A percentile compares a stretch with the other conserved stretches of the same genome.
These are phyloP conservation scores for Allacma fusca DNA, from an alignment of 2,888 invertebrate species.

Conservation along the genomic window DNA sequence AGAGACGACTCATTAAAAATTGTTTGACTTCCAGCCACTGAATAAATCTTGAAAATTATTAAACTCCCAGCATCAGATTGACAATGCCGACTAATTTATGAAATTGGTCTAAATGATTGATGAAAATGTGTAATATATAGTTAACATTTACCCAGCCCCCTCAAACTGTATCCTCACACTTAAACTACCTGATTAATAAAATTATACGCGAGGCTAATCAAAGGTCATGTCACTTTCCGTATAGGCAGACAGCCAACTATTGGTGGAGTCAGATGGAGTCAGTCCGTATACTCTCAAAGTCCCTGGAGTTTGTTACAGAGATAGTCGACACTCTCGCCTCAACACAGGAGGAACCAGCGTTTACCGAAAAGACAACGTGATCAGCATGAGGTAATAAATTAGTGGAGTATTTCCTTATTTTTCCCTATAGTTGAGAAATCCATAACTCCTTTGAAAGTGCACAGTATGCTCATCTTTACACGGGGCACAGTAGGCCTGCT, in stretches of 20 bases:
- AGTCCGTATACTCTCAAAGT: no score
- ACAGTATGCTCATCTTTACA: no score
- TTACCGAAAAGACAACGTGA: conserved; percentile 17
- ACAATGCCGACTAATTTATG: background rate
- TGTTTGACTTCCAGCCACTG: background rate
- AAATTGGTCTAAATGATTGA: conserved; percentile 11
- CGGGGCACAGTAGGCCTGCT: no score
- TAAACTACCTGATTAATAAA: conserved; percentile 13
- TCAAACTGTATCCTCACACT: background rate
- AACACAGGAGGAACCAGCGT: background rate
- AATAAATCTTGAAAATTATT: background rate
- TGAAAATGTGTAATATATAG: background rate
- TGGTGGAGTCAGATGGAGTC: no score
- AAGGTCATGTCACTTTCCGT: conserved; percentile 7
- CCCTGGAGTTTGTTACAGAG: no score
- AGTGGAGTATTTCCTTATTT: background rate
- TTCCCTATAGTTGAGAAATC: background rate
- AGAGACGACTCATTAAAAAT: background rate
- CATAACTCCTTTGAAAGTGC: background rate
- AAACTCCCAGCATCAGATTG: background rate
- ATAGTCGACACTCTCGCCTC: no score
- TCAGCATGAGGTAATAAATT: conserved; percentile 14
- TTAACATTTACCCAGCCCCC: background rate
- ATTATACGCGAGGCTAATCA: background rate
- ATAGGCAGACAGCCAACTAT: background rate